Conservation (phyloP, 2,113 vertebrate species). For the Nannobrachium achirus region DNA sequence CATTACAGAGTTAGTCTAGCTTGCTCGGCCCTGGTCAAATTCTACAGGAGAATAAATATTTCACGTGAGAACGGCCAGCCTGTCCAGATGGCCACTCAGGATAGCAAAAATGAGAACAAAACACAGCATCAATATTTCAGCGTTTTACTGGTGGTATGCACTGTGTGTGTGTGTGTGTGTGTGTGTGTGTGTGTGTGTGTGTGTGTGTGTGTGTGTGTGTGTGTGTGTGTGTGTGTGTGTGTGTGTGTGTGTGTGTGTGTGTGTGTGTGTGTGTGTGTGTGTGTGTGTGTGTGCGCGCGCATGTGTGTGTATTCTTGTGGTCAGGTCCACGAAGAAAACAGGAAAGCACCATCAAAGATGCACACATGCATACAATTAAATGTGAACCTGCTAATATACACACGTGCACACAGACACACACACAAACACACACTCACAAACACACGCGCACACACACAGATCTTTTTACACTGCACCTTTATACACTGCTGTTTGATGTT, state of each 20-base stretch:
- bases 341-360: too few species aligned
- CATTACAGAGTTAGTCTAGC: conserved; percentile 65
- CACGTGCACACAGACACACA: conserved; percentile 29
- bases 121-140: conserved; percentile 73
- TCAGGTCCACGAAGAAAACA: conserved; percentile 40
- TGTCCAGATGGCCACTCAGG: conserved; percentile 69
- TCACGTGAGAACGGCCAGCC: conserved; percentile 62
- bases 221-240: too few species aligned
- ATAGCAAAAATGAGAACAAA: conserved; percentile 58
- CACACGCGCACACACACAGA: background rate
- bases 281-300: too few species aligned
- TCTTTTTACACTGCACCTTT: conserved; percentile 48
- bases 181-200: too few species aligned
- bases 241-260: too few species aligned
- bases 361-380: too few species aligned
- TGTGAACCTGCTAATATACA: too few species aligned
- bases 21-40: conserved; percentile 58
- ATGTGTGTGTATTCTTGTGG: conserved; percentile 31
- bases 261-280: too few species aligned
- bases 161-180: too few species aligned
- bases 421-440: conserved; percentile 21
- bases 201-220: too few species aligned
- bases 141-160: conserved; percentile 30
- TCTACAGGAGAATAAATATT: conserved; percentile 67
- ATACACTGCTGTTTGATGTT: conserved; percentile 61